Evolutionary conservation across 2,113 vertebrate species (phyloP), one percentile per base, ranked within the genome.

Genomic region (Columba livia): DNA sequence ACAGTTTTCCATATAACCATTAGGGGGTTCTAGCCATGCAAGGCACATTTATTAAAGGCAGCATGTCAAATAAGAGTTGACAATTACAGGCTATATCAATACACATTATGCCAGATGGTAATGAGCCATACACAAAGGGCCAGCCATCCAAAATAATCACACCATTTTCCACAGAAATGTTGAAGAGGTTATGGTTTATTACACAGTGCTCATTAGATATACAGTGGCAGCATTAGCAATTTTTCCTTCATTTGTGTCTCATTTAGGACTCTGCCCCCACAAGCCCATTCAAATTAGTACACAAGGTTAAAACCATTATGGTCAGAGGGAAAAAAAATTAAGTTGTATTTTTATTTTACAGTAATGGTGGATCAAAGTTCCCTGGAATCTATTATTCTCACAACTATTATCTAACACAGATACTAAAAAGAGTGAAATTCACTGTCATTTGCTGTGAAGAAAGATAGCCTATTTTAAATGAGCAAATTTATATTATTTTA

Each of bases 1-100:
- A 98, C 58, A 95, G 90, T 97, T 98, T 97, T 97, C 94, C 85
- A 90, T 94, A 95, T 94, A 98, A 97, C 97, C 97, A 98, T 98
- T 97, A 98, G 98, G 98, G 96, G 97, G 97, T 97, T 97, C 97
- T 97, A 98, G 97, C 90, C 96, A 98, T 98, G 98, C 98, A 98
- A 98, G 97, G 98, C 98, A 98, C 98, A 98, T 99, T 99, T 99
- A 99, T 99, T 98, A 99, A 99, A 99, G 98, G 98, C 98, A 98
- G 98, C 98, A 98, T 98, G 98, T 99, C 99, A 99, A 98, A 98
- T 98, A 98, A 98, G 98, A 98, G 98, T 98, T 99, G 98, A 99
- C 98, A 98, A 98, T 98, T 98, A 98, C 98, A 97, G 97, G 98
- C 98, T 99, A 98, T 98, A 99, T 99, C 99, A 99, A 99, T 99